Base-by-base conservation (phyloP, 2,797 vertebrate species). In the Nyctibius grandis region DNA sequence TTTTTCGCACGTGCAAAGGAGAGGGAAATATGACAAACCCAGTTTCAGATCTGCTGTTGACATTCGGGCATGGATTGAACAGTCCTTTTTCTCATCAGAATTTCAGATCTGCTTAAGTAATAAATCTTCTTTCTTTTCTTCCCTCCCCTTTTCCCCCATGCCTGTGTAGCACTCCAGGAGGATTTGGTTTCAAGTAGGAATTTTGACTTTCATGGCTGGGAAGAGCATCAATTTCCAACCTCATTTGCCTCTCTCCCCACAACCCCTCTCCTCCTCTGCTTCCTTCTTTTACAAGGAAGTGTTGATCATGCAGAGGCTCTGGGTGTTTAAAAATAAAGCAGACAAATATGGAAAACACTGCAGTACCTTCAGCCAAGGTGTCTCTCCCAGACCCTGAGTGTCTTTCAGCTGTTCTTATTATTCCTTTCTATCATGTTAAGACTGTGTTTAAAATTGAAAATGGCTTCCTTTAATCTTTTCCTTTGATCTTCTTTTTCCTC, bases 311-410 rank as follows among this genome's bases (percentile, higher is more conserved):
- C 96, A 97, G 96, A 97, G 96, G 96, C 94, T 94, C 73, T 60
- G 76, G 15, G 70, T 89, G 95, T 97, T 98, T 98, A 98, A 98
- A 98, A 98, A 98, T 98, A 98, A 98, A 97, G 85, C 96, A 96
- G 96, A 96, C 97, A 63, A 96, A 97, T 98, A 98, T 94, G 94
- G 98, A 96, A 96, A 98, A 95, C 76, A 90, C 68, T 7, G 47
- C 92, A 67, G 85, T 80, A 92, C 90, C 96, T 97, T 96, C 60
- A 95, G 95, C 94, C 95, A 95, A 92, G 67, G 47, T 74, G n/a
- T 94, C 79, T 95, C 93, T 97, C 96, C 91, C 91, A 95, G 74
- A 84, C 61, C 91, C 84, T 51, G 73, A 69, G 64, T 86, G 67
- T 88, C 87, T 87, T 86, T 96, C 90, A 94, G 79, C 93, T 94